Evolutionary conservation across 2,888 invertebrate genomes (phyloP).

Genomic region (Watsonalla cultraria): DNA sequence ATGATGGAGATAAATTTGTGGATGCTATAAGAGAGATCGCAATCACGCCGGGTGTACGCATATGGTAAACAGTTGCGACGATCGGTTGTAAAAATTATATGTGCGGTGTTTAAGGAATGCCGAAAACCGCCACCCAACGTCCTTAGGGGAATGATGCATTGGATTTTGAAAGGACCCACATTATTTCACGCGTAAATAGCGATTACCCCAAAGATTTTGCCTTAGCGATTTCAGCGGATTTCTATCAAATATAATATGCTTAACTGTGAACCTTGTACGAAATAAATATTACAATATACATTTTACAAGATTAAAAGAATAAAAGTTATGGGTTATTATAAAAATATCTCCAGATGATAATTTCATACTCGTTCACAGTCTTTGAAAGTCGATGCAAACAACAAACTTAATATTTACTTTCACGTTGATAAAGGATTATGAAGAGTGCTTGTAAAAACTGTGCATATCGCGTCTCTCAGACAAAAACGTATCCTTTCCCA

Average conservation of each 20-base stretch:
- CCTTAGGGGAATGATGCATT: slow-evolving; percentile 19
- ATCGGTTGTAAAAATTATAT: slow-evolving; percentile 45
- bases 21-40: slow-evolving; percentile 43
- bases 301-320: too few relatives aligned
- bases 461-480: background rate
- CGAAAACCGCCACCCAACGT: slow-evolving; percentile 20
- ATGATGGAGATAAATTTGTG: slow-evolving; percentile 44
- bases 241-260: too few relatives aligned
- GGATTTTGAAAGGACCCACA: slow-evolving; percentile 8
- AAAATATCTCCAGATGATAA: too few relatives aligned
- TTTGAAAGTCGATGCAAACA: too few relatives aligned
- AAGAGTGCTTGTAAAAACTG: background rate
- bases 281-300: too few relatives aligned
- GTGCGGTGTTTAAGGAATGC: slow-evolving; percentile 17
- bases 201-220: slow-evolving; percentile 13
- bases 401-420: too few relatives aligned
- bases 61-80: slow-evolving; percentile 53
- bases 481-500: slow-evolving; percentile 12
- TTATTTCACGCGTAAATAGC: slow-evolving; percentile 7
- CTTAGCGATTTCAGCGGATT: too few relatives aligned
- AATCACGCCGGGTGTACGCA: slow-evolving; percentile 44
- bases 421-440: background rate
- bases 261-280: too few relatives aligned
- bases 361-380: too few relatives aligned
- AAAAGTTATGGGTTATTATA: too few relatives aligned